These are phyloP conservation scores for Acronicta alni DNA, from an alignment of 2,888 invertebrate genomes.

Conservation along the genomic window DNA sequence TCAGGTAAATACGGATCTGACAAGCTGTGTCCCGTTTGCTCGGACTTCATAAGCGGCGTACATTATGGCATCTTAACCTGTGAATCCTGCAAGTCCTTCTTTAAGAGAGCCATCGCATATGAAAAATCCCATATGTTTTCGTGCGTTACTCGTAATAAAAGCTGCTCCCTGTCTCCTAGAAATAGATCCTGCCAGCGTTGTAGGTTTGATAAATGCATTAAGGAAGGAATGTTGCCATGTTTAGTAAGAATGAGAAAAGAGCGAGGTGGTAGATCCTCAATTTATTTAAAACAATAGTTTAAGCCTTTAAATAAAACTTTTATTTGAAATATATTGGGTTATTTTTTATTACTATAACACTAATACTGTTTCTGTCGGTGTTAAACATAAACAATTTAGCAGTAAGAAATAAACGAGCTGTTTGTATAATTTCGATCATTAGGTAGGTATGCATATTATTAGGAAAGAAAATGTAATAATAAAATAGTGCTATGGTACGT, in stretches of 20 bases:
- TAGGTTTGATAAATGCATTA: constrained; percentile 65
- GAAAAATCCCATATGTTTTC: constrained; percentile 38
- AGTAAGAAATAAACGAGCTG: no score
- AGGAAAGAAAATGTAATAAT: no score
- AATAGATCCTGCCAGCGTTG: constrained; percentile 62
- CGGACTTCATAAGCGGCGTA: constrained; percentile 62
- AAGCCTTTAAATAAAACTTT: no score
- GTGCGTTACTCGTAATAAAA: constrained; percentile 27
- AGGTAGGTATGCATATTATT: no score
- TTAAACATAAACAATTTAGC: no score
- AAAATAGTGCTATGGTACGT: no score
- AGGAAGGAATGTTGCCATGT: constrained; percentile 63
- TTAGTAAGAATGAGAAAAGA: constrained; percentile 50
- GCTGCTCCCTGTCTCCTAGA: constrained; percentile 41
- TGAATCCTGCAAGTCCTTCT: constrained; percentile 73
- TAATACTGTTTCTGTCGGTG: no score
- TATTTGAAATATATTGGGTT: no score
- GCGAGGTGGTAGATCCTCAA: constrained; percentile 35
- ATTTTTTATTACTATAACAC: no score
- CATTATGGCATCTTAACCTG: constrained; percentile 70
- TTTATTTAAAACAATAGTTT: constrained; percentile 23
- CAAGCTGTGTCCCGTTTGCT: constrained; percentile 65
- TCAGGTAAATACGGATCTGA: background rate
- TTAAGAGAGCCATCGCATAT: constrained; percentile 62
- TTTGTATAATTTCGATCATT: no score